Evolutionary conservation across 2,113 vertebrate genomes (phyloP).

Genomic region (Leptosomus discolor): DNA sequence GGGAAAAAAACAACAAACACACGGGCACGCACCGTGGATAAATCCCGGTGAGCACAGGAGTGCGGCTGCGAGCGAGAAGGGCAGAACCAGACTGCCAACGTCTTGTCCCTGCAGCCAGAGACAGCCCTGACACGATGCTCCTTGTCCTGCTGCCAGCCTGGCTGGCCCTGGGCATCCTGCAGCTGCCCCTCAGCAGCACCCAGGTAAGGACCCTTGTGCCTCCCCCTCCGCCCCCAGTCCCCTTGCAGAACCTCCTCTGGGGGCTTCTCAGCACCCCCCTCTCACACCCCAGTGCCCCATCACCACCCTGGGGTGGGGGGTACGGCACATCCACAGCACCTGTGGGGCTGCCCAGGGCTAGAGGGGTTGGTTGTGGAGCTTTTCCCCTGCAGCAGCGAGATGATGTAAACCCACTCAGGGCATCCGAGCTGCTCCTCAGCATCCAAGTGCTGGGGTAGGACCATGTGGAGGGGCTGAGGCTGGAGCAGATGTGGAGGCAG

Average conservation of each 20-base stretch:
- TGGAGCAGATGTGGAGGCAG: neutral
- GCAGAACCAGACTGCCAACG: fast-evolving
- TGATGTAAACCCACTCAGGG: neutral
- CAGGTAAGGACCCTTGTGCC: neutral
- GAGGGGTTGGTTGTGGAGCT: fast-evolving
- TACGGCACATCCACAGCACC: fast-evolving
- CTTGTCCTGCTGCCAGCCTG: neutral
- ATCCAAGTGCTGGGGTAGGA: neutral
- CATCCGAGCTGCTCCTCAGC: neutral
- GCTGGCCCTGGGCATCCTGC: slow-evolving; percentile 21
- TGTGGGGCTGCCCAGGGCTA: fast-evolving
- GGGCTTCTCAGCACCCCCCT: neutral
- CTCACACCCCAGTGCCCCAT: fast-evolving
- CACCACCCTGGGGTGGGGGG: fast-evolving
- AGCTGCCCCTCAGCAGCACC: neutral
- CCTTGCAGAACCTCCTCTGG: neutral
- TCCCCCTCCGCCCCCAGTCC: neutral
- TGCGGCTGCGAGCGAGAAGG: fast-evolving
- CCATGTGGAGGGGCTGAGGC: fast-evolving
- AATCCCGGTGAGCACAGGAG: neutral
- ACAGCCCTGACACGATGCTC: neutral
- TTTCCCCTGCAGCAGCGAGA: neutral
- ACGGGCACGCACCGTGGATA: neutral
- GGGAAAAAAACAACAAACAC: slow-evolving; percentile 62
- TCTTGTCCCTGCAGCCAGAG: neutral